These are phyloP conservation scores for Achlya flavicornis DNA, from an alignment of 2,888 invertebrate genomes.

Conservation along the genomic window DNA sequence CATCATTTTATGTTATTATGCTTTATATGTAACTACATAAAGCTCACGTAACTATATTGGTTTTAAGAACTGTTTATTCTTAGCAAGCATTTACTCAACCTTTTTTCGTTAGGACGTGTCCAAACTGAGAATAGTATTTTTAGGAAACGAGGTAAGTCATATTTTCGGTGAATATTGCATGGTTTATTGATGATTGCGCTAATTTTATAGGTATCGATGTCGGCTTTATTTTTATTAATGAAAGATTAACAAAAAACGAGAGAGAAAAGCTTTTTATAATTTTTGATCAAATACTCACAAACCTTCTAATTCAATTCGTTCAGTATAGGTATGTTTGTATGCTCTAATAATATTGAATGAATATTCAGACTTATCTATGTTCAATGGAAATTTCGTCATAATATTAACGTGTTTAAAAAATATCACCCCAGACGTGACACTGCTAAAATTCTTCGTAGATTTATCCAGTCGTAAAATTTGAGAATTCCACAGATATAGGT, in stretches of 20 bases:
- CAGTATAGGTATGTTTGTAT: too few relatives aligned
- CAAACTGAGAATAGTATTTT: background rate
- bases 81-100: background rate
- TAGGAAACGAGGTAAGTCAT: background rate
- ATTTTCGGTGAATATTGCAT: background rate
- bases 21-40: conserved; percentile 25
- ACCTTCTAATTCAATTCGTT: too few relatives aligned
- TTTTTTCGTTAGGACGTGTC: background rate
- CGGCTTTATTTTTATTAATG: background rate
- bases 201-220: background rate
- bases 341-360: background rate
- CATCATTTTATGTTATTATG: conserved; percentile 45
- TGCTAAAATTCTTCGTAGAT: background rate
- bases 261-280: too few relatives aligned
- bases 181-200: background rate
- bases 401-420: background rate
- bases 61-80: conserved; percentile 6
- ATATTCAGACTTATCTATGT: background rate
- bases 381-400: background rate
- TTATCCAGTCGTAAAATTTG: background rate
- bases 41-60: conserved; percentile 8
- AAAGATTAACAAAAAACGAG: background rate
- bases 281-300: too few relatives aligned
- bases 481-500: background rate
- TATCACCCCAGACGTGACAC: too few relatives aligned